These are phyloP conservation scores for Baccha elongata DNA, from an alignment of 2,888 invertebrate genomes.

Conservation along the genomic window DNA sequence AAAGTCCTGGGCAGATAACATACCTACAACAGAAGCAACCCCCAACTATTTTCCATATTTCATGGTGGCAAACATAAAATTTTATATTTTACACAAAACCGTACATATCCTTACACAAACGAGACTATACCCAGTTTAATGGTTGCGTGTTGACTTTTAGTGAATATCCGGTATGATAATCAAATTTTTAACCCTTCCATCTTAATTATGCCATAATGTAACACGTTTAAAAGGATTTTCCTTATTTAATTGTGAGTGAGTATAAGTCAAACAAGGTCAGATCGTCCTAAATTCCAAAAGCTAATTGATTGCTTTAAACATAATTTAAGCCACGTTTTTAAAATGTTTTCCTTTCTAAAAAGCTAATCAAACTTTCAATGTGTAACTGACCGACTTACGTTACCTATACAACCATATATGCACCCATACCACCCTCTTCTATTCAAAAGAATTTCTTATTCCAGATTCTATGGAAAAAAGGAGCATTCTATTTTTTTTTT, in stretches of 20 bases:
- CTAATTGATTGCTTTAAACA: conserved; percentile 42
- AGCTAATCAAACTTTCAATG: background rate
- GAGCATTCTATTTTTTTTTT: background rate
- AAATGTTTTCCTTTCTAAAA: background rate
- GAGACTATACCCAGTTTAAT: background rate
- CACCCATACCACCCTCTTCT: background rate
- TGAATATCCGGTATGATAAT: conserved; percentile 50
- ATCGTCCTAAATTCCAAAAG: conserved; percentile 7
- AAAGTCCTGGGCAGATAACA: no score
- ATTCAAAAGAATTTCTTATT: background rate
- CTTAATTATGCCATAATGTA: conserved; percentile 60
- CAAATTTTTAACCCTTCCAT: conserved; percentile 62
- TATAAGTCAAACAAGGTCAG: conserved; percentile 40
- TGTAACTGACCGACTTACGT: background rate
- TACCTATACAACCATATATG: background rate
- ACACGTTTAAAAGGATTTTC: conserved; percentile 55
- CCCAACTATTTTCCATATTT: background rate
- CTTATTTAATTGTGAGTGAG: conserved; percentile 42
- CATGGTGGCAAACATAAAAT: conserved; percentile 10
- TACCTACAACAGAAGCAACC: no score
- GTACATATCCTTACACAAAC: background rate
- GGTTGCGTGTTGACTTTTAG: conserved; percentile 31
- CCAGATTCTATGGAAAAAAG: background rate
- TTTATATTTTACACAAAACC: conserved; percentile 39
- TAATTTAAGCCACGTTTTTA: conserved; percentile 10